Base-by-base conservation (phyloP, 2,888 invertebrate species). In the Melieria picta region DNA sequence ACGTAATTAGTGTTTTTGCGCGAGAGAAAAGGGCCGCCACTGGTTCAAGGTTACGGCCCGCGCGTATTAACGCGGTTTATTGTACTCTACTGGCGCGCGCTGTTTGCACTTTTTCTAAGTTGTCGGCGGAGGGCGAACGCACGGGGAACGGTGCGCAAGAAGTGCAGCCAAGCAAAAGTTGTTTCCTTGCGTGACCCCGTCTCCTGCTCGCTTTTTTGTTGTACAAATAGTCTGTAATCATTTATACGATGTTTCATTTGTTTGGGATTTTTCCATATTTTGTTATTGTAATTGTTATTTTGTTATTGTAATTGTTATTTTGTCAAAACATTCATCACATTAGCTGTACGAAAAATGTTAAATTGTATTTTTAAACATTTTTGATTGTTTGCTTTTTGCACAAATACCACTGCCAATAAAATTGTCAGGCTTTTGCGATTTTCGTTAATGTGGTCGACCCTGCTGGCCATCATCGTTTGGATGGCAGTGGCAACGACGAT, bases 211-310 rank as follows among this genome's bases (percentile, higher is more conserved):
- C 71, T 62, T 48, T 47, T 58, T 10, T 45, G 56, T 46, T 69
- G 63, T 52, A 52, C 30, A 57, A 57, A 57, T 57, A 57, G 76
- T 79, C 79, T 78, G 80, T 79, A 83, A 83, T 83, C 82, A 82
- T 83, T 83, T 83, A 84, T 84, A 83, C 83, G 83, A 83, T 84
- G 83, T 83, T 83, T 83, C 83, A 83, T 83, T 83, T 84, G 83
- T 83, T 83, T 80, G 83, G 83, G 83, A 84, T 84, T 83, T 83
- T 83, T 82, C 83, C 83, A 83, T 75, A 76, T 79, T 69, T 66
- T 46, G 52, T 11, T 52, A 52, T 30, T 52, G 5, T 52, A 45
- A 45, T 61, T 45, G 43, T 10, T 45, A 61, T 6, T 10, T 61
- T 43, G 57, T 57, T 52, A 52, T 30, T 52, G 5, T 52, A 45